Evolutionary conservation across 2,797 vertebrate genomes (phyloP).

Genomic region (Basileuterus tristriatus): DNA sequence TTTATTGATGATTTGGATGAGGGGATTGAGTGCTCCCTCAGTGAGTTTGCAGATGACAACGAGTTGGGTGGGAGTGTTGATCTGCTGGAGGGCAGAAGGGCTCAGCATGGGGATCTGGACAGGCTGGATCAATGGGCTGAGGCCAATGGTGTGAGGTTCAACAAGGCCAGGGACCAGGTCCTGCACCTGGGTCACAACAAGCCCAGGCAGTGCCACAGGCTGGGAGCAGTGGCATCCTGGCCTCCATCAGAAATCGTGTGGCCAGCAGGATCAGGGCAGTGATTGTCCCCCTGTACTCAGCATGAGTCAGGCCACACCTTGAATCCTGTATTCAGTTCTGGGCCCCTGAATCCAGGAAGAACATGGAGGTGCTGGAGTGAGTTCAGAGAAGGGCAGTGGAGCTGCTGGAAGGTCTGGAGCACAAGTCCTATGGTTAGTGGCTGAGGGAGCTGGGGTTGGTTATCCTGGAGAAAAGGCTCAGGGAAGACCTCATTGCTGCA

Average conservation of each 20-base stretch:
- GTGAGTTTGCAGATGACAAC: not conserved
- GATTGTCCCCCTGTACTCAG: not conserved
- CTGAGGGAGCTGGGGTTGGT: not conserved
- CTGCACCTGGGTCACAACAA: not conserved
- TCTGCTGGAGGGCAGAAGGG: not conserved
- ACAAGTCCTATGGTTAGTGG: fast-evolving
- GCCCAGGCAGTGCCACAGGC: not conserved
- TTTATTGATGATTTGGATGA: not conserved
- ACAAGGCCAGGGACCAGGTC: fast-evolving
- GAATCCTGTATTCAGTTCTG: not conserved
- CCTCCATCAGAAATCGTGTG: not conserved
- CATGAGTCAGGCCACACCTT: not conserved
- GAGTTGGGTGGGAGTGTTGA: not conserved
- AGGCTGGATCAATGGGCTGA: not conserved
- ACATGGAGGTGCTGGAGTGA: fast-evolving
- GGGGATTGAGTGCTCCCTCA: not conserved
- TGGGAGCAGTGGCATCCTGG: not conserved
- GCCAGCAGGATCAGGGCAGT: not conserved
- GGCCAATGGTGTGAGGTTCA: not conserved
- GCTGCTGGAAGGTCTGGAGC: not conserved
- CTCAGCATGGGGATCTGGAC: not conserved
- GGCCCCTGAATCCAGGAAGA: not conserved
- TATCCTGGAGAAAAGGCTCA: not conserved
- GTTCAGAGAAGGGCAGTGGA: not conserved
- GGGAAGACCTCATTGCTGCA: not conserved